These are phyloP conservation scores for Callyntrura sp. DNA, from an alignment of 2,888 invertebrate genomes.

Conservation along the genomic window DNA sequence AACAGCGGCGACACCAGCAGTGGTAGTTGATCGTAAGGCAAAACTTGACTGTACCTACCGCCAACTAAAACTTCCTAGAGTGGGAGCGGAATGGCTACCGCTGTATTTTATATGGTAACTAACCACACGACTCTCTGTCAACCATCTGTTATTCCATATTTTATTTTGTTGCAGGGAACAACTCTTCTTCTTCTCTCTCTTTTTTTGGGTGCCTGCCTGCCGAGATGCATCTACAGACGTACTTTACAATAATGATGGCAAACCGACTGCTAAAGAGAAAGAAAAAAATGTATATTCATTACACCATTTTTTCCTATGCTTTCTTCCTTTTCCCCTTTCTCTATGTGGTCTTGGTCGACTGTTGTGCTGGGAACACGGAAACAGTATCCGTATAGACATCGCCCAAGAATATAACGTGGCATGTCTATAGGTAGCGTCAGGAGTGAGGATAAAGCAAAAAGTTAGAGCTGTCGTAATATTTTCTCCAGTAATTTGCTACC, in stretches of 20 bases:
- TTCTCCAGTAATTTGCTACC: constrained; percentile 80
- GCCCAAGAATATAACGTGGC: background rate
- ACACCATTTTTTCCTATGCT: constrained; percentile 27
- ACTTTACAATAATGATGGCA: constrained; percentile 62
- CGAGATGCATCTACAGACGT: constrained; percentile 25
- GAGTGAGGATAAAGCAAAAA: constrained; percentile 79
- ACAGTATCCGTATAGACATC: background rate
- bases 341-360: background rate
- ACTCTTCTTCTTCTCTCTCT: constrained; percentile 43
- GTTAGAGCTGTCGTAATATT: constrained; percentile 81
- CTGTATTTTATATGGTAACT: constrained; percentile 51
- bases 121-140: constrained; percentile 78
- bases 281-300: constrained; percentile 12
- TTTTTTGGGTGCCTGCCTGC: background rate
- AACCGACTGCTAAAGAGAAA: constrained; percentile 23
- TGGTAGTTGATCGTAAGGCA: background rate
- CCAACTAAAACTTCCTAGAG: background rate
- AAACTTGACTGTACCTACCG: too few species aligned
- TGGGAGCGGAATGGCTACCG: background rate
- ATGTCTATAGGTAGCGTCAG: constrained; percentile 44
- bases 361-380: background rate
- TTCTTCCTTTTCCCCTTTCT: constrained; percentile 20
- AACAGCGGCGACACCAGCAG: background rate
- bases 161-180: constrained; percentile 62
- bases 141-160: constrained; percentile 73